Conservation (phyloP, 2,113 vertebrate species). For the Columba livia region DNA sequence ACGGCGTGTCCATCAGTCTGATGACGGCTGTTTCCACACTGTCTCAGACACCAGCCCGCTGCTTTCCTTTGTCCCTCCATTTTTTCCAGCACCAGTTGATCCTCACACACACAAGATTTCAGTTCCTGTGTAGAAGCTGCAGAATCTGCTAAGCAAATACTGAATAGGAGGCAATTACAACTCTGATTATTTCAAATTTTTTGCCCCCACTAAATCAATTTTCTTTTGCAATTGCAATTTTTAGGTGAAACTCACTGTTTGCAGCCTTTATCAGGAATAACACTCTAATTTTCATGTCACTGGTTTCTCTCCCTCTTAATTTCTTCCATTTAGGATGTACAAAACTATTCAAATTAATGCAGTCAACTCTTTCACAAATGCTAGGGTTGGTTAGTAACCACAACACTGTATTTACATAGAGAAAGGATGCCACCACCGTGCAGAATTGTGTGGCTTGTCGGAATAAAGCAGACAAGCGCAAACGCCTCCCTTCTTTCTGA, state of each 20-base stretch:
- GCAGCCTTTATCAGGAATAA: background rate
- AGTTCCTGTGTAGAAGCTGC: background rate
- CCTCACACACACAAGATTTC: background rate
- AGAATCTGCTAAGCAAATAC: background rate
- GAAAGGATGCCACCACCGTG: background rate
- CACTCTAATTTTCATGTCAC: background rate
- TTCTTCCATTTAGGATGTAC: background rate
- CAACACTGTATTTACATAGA: background rate
- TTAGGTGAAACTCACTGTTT: background rate
- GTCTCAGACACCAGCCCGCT: too few relatives aligned
- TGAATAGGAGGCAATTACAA: background rate
- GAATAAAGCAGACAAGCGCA: too few relatives aligned
- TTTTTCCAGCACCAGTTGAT: background rate
- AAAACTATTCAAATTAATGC: background rate
- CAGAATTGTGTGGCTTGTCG: background rate
- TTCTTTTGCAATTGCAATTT: background rate
- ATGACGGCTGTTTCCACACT: background rate
- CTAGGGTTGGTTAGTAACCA: background rate
- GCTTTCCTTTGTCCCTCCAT: background rate
- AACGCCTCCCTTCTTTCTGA: background rate
- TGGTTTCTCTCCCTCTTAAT: background rate
- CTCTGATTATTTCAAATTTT: background rate
- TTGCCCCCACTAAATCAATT: background rate
- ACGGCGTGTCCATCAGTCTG: background rate
- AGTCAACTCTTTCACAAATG: background rate